Base-by-base conservation (phyloP, 2,888 invertebrate species). In the Taphrorychus bicolor region DNA sequence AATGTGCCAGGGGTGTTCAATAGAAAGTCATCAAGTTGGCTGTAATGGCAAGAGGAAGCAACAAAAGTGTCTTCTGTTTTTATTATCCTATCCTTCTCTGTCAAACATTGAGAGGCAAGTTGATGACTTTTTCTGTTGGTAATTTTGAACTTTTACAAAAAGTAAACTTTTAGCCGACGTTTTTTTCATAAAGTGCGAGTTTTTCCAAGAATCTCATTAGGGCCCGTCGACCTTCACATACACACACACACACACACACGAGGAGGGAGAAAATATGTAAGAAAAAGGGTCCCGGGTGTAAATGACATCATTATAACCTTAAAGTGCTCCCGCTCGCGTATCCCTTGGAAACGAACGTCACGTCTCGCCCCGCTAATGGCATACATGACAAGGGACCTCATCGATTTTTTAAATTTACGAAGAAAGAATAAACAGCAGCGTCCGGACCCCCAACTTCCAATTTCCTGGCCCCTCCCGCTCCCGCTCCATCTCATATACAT, bases 261-360 rank as follows among this genome's bases (percentile, higher is more conserved):
- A n/a, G n/a, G n/a, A n/a, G 32, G 32, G 19, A 48, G 17, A 56
- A 18, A 60, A 45, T 32, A 54, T 19, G 21, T 45, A 48, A 57
- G 51, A 57, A 63, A 79, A 81, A 78, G 75, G 78, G 80, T 79
- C 80, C 81, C 82, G 81, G 82, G 83, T 83, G 83, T 82, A 83
- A 83, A 83, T 83, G 83, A 82, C 83, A 83, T 83, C 82, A 83
- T 83, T 83, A 83, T 83, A 82, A 82, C 82, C 82, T 82, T 82
- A 82, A 82, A 83, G 82, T 82, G 82, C 81, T 82, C 81, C 80
- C 80, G 77, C 80, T 77, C 48, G 52, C 82, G 82, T 82, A 80
- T 78, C 81, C 82, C 81, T 74, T 23, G 82, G 82, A 79, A 82
- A 82, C 82, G 79, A 75, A 17, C 45, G 42, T 40, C 17, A 24